Percentiles rank a stretch among this genome's conserved stretches.
These are phyloP conservation scores for Drosophila paucipuncta DNA, from an alignment of 2,888 invertebrate species.

Conservation along the genomic window DNA sequence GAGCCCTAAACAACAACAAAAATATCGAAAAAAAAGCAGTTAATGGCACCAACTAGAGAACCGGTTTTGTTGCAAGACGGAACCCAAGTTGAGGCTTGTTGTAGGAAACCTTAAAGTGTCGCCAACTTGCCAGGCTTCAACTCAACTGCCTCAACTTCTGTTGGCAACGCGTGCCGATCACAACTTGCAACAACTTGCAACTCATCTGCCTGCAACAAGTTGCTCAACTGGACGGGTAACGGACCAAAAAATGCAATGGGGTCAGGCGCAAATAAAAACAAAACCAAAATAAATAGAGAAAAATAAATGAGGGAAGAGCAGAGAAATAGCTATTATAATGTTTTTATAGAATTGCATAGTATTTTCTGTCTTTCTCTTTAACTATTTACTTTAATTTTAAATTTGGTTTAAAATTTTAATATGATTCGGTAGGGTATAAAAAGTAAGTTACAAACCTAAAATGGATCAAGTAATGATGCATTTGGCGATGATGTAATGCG, in stretches of 20 bases:
- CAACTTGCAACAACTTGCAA: slow-evolving; percentile 11
- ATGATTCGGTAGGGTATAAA: not conserved
- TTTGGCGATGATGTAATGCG: slow-evolving; percentile 41
- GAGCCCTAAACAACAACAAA: slow-evolving; percentile 22
- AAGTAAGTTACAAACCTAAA: not conserved
- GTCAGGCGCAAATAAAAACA: slow-evolving; percentile 43
- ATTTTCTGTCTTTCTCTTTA: not conserved
- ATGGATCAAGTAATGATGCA: slow-evolving; percentile 32
- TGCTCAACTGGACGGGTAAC: slow-evolving; percentile 74
- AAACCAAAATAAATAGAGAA: not conserved
- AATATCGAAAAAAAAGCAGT: slow-evolving; percentile 17
- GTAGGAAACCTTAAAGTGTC: slow-evolving; percentile 79
- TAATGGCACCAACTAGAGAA: slow-evolving; percentile 15
- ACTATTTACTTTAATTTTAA: not conserved
- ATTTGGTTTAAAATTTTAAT: not conserved
- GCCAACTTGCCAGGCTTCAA: slow-evolving; percentile 79
- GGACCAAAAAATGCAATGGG: slow-evolving; percentile 65
- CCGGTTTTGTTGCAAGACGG: slow-evolving; percentile 17
- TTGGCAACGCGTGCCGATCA: slow-evolving; percentile 28
- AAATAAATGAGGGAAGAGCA: not conserved
- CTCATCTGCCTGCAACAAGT: slow-evolving; percentile 69
- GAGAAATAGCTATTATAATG: not conserved
- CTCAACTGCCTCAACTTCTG: slow-evolving; percentile 11
- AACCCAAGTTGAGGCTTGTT: slow-evolving; percentile 10
- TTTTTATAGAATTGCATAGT: not conserved